Evolutionary conservation across 2,888 invertebrate species (phyloP), one percentile per base, ranked within the genome.

Genomic region (Matsumyia berberina): DNA sequence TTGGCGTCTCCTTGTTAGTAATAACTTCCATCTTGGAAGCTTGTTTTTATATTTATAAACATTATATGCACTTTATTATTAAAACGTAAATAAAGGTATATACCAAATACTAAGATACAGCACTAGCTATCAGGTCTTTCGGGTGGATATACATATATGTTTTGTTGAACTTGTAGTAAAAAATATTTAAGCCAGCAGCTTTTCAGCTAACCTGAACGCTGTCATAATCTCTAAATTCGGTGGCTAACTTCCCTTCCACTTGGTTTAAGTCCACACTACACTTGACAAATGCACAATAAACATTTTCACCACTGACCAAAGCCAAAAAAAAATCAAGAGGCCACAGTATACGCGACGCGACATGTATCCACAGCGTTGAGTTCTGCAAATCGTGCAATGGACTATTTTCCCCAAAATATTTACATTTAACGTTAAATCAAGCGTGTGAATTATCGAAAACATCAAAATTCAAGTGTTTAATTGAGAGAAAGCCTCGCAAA

Each of bases 311-410:
- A 67, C 51, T 8, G 24, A 17, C 7, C 33, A 62, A 24, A 64
- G 67, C 69, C 49, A 81, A 72, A 49, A 53, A 53, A 73, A 49
- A 55, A 77, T 60, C 44, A 76, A 70, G 31, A 70, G 53, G 46
- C 70, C 64, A 72, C 12, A 79, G 58, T 57, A 64, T 74, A 80
- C 85, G 85, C 80, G 85, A 76, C 80, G 85, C 85, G 80, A 85
- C 44, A 80, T 80, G 85, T 80, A 85, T 80, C 76, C 74, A 64
- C 69, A 55, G 80, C 79, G 85, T 66, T 70, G 64, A 46, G 24
- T 46, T 60, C 69, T 53, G 55, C 33, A 80, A 60, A 55, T 73
- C 60, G 80, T 76, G 66, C 62, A 79, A 73, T 72, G 17, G 49
- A 70, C 37, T 51, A 49, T 70, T 70, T 46, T 2, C 37, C 39